Conservation (phyloP, 2,888 invertebrate genomes). For the Lottia gigantea region DNA sequence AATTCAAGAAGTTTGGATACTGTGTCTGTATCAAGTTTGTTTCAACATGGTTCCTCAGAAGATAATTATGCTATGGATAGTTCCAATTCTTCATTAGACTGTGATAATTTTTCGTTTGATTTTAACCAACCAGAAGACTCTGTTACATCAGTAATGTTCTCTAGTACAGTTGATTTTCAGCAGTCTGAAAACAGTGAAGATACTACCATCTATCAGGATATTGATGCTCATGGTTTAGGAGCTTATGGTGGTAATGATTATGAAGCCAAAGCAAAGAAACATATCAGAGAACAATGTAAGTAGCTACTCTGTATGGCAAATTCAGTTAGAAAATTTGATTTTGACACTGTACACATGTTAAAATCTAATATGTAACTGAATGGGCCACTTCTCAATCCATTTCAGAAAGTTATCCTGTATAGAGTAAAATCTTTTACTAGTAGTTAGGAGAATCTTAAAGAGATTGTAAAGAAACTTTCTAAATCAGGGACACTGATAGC, state of each 20-base stretch:
- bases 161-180: not conserved
- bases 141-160: not conserved
- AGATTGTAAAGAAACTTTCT: no score
- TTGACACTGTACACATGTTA: no score
- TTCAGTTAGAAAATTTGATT: no score
- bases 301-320: not conserved
- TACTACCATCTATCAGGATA: not conserved
- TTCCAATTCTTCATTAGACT: conserved; percentile 4
- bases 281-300: not conserved
- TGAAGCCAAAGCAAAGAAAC: not conserved
- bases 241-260: not conserved
- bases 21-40: conserved; percentile 4
- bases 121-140: not conserved
- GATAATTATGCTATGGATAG: not conserved
- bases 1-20: not conserved
- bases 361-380: no score
- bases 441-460: no score
- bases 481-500: no score
- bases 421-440: no score
- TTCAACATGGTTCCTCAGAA: not conserved
- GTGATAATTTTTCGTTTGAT: conserved; percentile 6
- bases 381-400: no score
- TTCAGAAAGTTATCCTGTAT: no score
- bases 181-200: not conserved
- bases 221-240: not conserved